phyloP scores from a whole-genome alignment of 2,113 vertebrate genomes.

The Pedetes capensis region DNA sequence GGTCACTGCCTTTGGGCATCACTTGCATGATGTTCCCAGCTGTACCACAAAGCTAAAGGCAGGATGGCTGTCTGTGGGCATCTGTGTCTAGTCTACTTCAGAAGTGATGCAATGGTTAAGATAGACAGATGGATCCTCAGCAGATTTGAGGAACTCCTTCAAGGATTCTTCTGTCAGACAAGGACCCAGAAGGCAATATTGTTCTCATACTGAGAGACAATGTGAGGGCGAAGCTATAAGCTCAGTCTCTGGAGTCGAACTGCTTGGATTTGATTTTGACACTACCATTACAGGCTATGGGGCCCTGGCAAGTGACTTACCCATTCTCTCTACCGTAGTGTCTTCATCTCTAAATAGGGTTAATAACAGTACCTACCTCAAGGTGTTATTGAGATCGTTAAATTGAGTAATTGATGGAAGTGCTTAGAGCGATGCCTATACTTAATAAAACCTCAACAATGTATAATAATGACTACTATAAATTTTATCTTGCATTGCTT shows the following conservation, averaged over 20 bases:
- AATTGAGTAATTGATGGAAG: neutral
- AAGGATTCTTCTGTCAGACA: neutral
- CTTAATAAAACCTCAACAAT: neutral
- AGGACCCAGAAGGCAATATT: neutral
- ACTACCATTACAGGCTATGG: neutral
- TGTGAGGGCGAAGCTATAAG: neutral
- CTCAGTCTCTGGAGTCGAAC: neutral
- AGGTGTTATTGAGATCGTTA: neutral
- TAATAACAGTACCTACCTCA: neutral
- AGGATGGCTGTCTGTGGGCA: neutral
- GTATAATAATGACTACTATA: neutral
- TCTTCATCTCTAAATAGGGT: slow-evolving; percentile 16
- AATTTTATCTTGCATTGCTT: neutral
- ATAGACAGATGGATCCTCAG: neutral
- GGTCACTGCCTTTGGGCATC: neutral
- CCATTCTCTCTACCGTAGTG: neutral
- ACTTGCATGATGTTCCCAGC: neutral
- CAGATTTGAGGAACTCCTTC: neutral
- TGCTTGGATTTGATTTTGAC: neutral
- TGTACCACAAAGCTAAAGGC: neutral
- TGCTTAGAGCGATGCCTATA: neutral
- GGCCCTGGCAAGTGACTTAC: neutral
- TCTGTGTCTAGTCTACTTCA: neutral
- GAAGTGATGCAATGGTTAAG: neutral
- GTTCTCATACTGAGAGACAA: neutral